These are phyloP conservation scores for Dicyrtoma fusca DNA, from an alignment of 2,888 invertebrate species.

Conservation along the genomic window DNA sequence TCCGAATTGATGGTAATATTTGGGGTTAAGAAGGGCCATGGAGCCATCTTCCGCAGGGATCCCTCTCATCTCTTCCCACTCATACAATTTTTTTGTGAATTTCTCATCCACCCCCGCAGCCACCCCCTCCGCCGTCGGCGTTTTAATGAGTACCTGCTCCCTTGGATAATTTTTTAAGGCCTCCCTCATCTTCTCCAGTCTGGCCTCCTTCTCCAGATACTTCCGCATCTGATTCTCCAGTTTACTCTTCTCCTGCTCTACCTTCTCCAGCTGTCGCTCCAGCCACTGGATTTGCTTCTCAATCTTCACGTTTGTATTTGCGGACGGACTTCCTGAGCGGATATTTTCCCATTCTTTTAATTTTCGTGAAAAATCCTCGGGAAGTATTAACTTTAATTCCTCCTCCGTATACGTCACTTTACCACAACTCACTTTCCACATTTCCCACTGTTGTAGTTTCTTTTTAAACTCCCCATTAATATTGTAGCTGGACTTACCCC, in stretches of 20 bases:
- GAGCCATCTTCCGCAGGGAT: slow-evolving; percentile 84
- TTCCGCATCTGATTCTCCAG: slow-evolving; percentile 64
- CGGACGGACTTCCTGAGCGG: not conserved
- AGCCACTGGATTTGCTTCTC: slow-evolving; percentile 60
- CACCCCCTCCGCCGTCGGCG: slow-evolving; percentile 79
- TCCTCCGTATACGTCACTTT: slow-evolving; percentile 59
- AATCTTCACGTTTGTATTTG: slow-evolving; percentile 23
- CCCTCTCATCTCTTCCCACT: slow-evolving; percentile 82
- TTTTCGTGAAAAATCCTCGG: slow-evolving; percentile 81
- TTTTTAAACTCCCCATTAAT: slow-evolving; percentile 69
- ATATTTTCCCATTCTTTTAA: slow-evolving; percentile 84
- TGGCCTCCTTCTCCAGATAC: slow-evolving; percentile 68
- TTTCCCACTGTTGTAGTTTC: slow-evolving; percentile 85
- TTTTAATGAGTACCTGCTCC: slow-evolving; percentile 79
- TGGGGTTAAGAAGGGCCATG: slow-evolving; percentile 73
- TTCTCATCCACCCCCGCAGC: slow-evolving; percentile 86
- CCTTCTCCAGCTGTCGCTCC: slow-evolving; percentile 66
- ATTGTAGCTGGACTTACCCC: not conserved
- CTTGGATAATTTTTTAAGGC: slow-evolving; percentile 64
- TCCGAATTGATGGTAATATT: slow-evolving; percentile 54
- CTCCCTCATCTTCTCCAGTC: slow-evolving; percentile 65
- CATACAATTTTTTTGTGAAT: slow-evolving; percentile 85
- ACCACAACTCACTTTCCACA: slow-evolving; percentile 63
- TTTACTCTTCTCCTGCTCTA: slow-evolving; percentile 66
- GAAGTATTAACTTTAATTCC: slow-evolving; percentile 66